These are phyloP conservation scores for Aethina tumida DNA, from an alignment of 1,140 invertebrate genomes.

Conservation along the genomic window DNA sequence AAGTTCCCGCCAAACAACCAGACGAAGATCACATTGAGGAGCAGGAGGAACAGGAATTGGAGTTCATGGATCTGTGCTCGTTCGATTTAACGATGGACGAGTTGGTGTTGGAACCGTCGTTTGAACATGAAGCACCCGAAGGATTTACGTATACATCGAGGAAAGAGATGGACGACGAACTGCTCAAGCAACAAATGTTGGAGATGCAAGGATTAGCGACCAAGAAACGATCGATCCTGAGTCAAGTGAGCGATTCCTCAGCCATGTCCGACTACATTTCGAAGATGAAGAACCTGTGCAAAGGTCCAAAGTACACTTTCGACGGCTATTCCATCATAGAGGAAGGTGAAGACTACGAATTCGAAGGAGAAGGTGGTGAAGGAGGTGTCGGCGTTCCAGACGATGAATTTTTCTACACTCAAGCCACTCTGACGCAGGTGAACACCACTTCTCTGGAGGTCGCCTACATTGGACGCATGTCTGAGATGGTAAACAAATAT, in stretches of 20 bases:
- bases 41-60: conserved; percentile 33
- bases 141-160: too few relatives aligned
- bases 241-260: too few relatives aligned
- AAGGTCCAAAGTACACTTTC: not conserved
- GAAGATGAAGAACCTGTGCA: conserved; percentile 16
- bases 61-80: conserved; percentile 27
- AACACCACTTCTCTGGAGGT: not conserved
- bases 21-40: conserved; percentile 19
- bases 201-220: too few relatives aligned
- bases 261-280: too few relatives aligned
- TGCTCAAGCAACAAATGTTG: too few relatives aligned
- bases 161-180: too few relatives aligned
- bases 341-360: conserved; percentile 29
- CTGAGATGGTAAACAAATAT: conserved; percentile 3
- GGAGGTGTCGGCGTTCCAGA: conserved; percentile 1
- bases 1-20: conserved; percentile 17
- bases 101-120: conserved; percentile 31
- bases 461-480: not conserved
- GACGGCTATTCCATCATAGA: conserved; percentile 15
- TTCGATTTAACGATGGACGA: conserved; percentile 40
- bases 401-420: not conserved
- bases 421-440: not conserved
- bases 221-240: too few relatives aligned
- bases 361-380: conserved; percentile 31
- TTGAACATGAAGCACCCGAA: conserved; percentile 1